Conservation (phyloP, 2,113 vertebrate genomes). For the Trochalopteron elliotii region DNA sequence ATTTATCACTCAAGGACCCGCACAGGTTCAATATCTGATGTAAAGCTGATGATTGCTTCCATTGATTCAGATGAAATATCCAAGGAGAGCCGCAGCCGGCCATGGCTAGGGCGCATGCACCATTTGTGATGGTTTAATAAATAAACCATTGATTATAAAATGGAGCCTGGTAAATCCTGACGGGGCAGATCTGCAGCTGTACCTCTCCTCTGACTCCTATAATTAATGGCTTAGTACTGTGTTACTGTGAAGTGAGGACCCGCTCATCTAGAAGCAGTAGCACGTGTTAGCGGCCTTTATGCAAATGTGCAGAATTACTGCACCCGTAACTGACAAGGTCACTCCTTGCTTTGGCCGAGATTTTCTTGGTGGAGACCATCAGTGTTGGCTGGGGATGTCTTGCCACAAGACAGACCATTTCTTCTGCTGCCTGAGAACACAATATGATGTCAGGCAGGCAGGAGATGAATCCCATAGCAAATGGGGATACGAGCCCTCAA, state of each 20-base stretch:
- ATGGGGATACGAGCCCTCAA: not conserved
- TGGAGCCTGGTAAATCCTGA: slow-evolving; percentile 69
- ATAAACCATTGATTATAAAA: slow-evolving; percentile 70
- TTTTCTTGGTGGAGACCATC: not conserved
- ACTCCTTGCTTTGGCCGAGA: not conserved
- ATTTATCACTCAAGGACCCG: slow-evolving; percentile 66
- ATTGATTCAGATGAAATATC: slow-evolving; percentile 71
- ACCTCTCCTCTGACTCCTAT: not conserved
- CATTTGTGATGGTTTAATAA: slow-evolving; percentile 58
- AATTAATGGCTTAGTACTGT: slow-evolving; percentile 33
- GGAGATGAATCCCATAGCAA: not conserved
- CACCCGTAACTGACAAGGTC: not conserved
- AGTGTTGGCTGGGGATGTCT: not conserved
- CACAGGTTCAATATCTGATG: slow-evolving; percentile 52
- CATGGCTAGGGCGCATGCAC: not conserved
- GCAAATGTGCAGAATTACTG: not conserved
- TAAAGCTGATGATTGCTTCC: slow-evolving; percentile 72
- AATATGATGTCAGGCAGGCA: rapidly evolving
- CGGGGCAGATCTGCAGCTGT: slow-evolving; percentile 10
- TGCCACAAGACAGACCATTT: not conserved
- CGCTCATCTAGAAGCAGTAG: not conserved
- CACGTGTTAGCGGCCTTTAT: not conserved
- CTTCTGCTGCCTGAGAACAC: not conserved
- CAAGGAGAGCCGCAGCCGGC: not conserved
- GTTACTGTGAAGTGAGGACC: not conserved